These are phyloP conservation scores for Luffia ferchaultella DNA, from an alignment of 2,888 invertebrate species.

Conservation along the genomic window DNA sequence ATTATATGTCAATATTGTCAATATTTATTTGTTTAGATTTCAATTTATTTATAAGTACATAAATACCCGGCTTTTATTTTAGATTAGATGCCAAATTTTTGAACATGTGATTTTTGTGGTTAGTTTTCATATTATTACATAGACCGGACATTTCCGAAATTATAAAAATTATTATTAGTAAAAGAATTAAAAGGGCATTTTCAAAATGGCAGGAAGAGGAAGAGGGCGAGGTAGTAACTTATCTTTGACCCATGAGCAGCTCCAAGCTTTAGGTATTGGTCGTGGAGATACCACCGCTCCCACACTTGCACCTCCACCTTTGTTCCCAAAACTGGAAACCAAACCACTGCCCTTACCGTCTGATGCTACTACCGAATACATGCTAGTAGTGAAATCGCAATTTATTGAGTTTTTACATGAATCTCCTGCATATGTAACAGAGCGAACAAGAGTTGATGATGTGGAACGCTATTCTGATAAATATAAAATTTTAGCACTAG, in stretches of 20 bases:
- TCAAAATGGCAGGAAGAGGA: slow-evolving; percentile 56
- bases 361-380: slow-evolving; percentile 71
- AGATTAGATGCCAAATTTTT: too few species aligned
- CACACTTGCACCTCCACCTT: slow-evolving; percentile 63
- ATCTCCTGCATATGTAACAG: slow-evolving; percentile 68
- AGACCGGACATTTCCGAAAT: too few species aligned
- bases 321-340: slow-evolving; percentile 67
- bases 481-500: slow-evolving; percentile 53
- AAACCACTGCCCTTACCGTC: slow-evolving; percentile 60
- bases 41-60: too few species aligned
- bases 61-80: too few species aligned
- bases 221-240: slow-evolving; percentile 54
- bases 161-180: too few species aligned
- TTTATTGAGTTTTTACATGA: slow-evolving; percentile 76
- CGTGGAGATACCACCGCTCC: slow-evolving; percentile 62
- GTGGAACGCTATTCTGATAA: slow-evolving; percentile 68
- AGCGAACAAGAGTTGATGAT: slow-evolving; percentile 51
- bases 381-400: slow-evolving; percentile 76
- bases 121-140: too few species aligned
- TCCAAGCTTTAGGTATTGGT: slow-evolving; percentile 62
- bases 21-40: too few species aligned
- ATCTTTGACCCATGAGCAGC: slow-evolving; percentile 64
- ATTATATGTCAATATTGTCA: too few species aligned
- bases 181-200: too few species aligned
- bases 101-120: too few species aligned